Base-by-base conservation (phyloP, 2,797 vertebrate genomes). In the Rhadinocentrus ornatus region DNA sequence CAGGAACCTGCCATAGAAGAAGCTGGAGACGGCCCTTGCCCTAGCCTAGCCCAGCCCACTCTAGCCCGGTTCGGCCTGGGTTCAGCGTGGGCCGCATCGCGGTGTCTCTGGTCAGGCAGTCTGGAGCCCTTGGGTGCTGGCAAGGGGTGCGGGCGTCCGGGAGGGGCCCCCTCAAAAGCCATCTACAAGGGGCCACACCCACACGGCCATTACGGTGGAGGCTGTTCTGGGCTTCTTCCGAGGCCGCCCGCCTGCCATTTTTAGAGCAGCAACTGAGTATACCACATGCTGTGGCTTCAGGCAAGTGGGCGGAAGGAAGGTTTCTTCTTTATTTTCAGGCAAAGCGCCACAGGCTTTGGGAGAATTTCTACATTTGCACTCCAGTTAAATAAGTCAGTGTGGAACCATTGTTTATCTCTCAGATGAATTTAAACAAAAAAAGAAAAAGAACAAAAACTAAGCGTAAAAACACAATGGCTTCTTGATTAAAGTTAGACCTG, bases 101-200 rank as follows among this genome's bases (percentile, higher is more conserved):
- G 93, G 95, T 94, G 95, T 94, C 92, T 95, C 90, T 95, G 95
- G 94, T 95, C 94, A 95, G 95, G 95, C 95, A 93, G 95, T 94
- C 95, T 96, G 95, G 94, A 96, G 95, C 95, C 95, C 95, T 94
- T 95, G 95, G 95, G 95, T 90, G 92, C 94, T 95, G 95, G 95
- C 95, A 95, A 93, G 89, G 92, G 93, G 93, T 81, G 88, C 90
- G 92, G 93, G 92, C 89, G 92, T 94, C 91, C 92, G 94, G 95
- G 95, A 95, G 94, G 94, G 95, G 94, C 93, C 93, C 94, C 93
- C 92, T 95, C 93, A 95, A 95, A 94, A 93, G 92, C 93, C 93
- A 95, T 94, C 91, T 93, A 92, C 90, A 84, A 91, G 94, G 94
- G 93, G 93, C 94, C 94, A 95, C 94, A 94, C 95, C 94, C 95